These are phyloP conservation scores for Tenthredo amoena DNA, from an alignment of 2,888 invertebrate species.

Conservation along the genomic window DNA sequence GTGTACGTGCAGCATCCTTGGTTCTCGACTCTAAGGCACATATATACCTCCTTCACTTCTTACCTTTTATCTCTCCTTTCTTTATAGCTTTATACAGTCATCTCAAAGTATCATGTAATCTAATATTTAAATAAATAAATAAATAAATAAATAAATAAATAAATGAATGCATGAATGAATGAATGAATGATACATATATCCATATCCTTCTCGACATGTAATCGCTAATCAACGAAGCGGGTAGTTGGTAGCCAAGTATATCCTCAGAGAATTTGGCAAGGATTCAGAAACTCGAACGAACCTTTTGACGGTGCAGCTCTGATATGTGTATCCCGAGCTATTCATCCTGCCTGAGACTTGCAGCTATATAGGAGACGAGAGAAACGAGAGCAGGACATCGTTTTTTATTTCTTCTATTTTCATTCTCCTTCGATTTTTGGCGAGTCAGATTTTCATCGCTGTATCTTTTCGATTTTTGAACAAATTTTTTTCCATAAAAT, in stretches of 20 bases:
- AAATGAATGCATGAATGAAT: neutral
- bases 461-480: neutral
- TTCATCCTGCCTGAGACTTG: slow-evolving; percentile 13
- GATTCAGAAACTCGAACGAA: slow-evolving; percentile 43
- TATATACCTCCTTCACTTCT: neutral
- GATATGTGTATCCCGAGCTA: slow-evolving; percentile 24
- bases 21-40: neutral
- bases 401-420: neutral
- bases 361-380: neutral
- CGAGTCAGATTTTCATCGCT: neutral
- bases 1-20: neutral
- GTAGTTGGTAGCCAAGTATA: slow-evolving; percentile 27
- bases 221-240: slow-evolving; percentile 42
- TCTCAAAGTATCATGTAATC: neutral
- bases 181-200: neutral
- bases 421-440: neutral
- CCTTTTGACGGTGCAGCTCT: slow-evolving; percentile 26
- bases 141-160: neutral
- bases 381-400: neutral
- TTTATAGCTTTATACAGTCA: neutral
- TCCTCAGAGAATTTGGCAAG: slow-evolving; percentile 41
- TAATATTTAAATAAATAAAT: neutral
- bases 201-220: neutral
- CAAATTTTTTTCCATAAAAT: neutral
- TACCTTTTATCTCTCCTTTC: neutral